phyloP scores from a whole-genome alignment of 2,797 vertebrate genomes.

The Paramormyrops hopkinsi region DNA sequence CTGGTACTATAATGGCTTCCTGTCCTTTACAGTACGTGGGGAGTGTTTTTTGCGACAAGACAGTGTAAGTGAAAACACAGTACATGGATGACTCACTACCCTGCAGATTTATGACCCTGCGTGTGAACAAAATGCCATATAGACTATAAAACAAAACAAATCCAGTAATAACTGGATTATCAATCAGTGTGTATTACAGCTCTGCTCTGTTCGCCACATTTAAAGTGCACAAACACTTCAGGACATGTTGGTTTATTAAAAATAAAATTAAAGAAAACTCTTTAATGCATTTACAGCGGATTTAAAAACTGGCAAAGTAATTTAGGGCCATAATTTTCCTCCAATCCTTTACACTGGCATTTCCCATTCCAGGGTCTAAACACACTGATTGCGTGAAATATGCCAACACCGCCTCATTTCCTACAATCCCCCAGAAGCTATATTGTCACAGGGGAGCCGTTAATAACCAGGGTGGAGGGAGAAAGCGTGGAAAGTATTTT shows the following conservation, averaged over 20 bases:
- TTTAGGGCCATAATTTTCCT: not conserved
- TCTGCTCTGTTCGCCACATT: not conserved
- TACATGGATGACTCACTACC: not conserved
- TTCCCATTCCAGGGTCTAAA: not conserved
- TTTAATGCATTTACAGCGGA: not conserved
- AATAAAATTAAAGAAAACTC: not conserved
- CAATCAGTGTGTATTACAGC: not conserved
- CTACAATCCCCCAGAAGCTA: constrained; percentile 39
- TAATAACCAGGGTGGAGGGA: constrained; percentile 33
- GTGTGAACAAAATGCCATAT: not conserved
- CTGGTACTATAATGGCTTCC: not conserved
- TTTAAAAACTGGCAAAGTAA: not conserved
- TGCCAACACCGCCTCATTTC: constrained; percentile 36
- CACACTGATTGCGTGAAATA: not conserved
- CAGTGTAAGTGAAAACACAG: not conserved
- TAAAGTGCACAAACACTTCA: not conserved
- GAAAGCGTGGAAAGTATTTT: constrained; percentile 28
- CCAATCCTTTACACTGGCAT: not conserved
- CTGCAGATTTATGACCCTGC: not conserved
- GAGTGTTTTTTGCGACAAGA: not conserved
- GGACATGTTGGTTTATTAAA: not conserved
- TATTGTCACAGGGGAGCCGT: constrained; percentile 37
- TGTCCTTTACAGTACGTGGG: not conserved
- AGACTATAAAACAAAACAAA: not conserved
- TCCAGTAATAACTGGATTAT: not conserved